Evolutionary conservation across 2,113 vertebrate species (phyloP), one percentile per base, ranked within the genome.

Genomic region (Theristicus caerulescens): DNA sequence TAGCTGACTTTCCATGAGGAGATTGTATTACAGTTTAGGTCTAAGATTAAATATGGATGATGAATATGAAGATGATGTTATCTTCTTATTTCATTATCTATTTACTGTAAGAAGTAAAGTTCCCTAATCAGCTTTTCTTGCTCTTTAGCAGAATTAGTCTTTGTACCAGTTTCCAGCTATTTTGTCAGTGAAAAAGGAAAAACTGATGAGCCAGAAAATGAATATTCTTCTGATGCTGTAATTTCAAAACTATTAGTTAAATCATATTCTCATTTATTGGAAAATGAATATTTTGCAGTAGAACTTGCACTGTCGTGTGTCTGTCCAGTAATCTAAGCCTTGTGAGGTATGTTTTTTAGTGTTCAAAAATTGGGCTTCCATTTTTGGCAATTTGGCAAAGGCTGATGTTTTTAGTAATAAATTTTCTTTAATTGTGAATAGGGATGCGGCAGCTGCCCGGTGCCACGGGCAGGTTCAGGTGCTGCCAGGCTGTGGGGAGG

Each of bases 151-250:
- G 95, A 97, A 96, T 95, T 94, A 95, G 83, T 66, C 77, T 97
- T 92, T 90, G 72, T 95, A 92, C 81, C 36, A 22, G 54, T 97
- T 97, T 91, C 74, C 58, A 42, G 88, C 78, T 85, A 84, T 51
- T 85, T 95, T 96, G 94, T 93, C 81, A 96, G 25, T 93, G 86
- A 97, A 96, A 80, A 97, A 94, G 76, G 65, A 85, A 95, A 76
- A 92, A 89, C 34, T 21, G 59, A 82, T 77, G 85, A 97, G 82
- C 87, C 94, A 97, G 95, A 97, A 98, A 98, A 98, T 96, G 73
- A 96, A 95, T 97, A 85, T 91, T 82, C 70, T 92, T 98, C 76
- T 90, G 81, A 86, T 95, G 74, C 94, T 96, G 84, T 95, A 70
- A 96, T 96, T 96, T 94, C 92, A 94, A 91, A 84, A 82, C 73